Percentiles rank a stretch among this genome's conserved stretches.
Evolutionary conservation across 1,140 invertebrate species (phyloP).

Genomic region (Penaeus chinensis): DNA sequence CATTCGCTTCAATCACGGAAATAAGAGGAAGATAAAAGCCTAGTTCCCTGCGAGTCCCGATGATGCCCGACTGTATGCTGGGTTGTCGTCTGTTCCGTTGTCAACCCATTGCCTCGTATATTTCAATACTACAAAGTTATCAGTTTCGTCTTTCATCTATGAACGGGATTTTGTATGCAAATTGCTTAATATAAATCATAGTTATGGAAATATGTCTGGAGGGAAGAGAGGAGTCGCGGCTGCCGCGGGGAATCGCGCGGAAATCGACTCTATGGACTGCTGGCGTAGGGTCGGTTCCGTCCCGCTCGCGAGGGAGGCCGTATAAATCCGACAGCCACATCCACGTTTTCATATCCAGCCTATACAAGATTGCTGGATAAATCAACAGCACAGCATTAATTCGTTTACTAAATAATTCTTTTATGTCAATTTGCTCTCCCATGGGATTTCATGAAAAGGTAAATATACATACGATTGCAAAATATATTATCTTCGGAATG

Average conservation of each 20-base stretch:
- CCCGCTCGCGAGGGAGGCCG: too few relatives aligned
- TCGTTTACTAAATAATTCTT: conserved; percentile 23
- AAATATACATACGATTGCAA: too few relatives aligned
- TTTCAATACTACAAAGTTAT: conserved; percentile 57
- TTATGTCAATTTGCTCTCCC: too few relatives aligned
- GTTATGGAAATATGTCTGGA: conserved; percentile 39
- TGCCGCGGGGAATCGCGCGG: not conserved
- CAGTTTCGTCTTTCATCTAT: conserved; percentile 55
- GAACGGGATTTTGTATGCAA: conserved; percentile 54
- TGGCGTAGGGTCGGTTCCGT: not conserved
- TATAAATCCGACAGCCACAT: not conserved
- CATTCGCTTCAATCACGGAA: too few relatives aligned
- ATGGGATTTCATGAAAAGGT: too few relatives aligned
- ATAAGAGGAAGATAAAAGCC: too few relatives aligned
- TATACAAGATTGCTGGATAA: conserved; percentile 40
- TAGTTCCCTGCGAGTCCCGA: too few relatives aligned
- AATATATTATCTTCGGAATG: too few relatives aligned
- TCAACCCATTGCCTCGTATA: conserved; percentile 41
- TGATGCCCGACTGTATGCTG: not conserved
- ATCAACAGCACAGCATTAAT: conserved; percentile 38
- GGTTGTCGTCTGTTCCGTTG: not conserved
- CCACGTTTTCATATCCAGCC: conserved; percentile 41
- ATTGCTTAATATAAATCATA: conserved; percentile 54
- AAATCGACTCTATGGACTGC: not conserved
- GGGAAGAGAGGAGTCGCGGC: not conserved